Evolutionary conservation across 2,113 vertebrate genomes (phyloP).

Genomic region (Atrichornis clamosus): DNA sequence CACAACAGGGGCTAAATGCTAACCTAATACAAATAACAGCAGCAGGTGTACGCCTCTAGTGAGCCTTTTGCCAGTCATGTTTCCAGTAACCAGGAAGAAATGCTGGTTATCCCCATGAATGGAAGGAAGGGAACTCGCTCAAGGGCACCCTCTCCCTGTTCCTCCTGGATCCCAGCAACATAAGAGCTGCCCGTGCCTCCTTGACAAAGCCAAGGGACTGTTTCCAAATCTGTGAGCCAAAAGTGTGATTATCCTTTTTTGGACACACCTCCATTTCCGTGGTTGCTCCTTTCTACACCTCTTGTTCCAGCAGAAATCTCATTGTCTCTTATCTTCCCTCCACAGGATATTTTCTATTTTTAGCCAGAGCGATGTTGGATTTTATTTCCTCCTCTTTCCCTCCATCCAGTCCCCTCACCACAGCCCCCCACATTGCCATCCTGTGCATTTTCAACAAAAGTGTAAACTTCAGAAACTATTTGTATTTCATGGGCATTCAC

Average conservation of each 20-base stretch:
- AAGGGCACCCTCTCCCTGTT: background rate
- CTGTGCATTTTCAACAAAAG: conserved; percentile 4
- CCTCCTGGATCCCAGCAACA: background rate
- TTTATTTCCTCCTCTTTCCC: conserved; percentile 9
- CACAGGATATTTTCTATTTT: background rate
- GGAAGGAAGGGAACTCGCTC: background rate
- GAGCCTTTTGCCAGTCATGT: background rate
- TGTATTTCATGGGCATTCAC: conserved; percentile 44
- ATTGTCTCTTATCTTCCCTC: conserved; percentile 27
- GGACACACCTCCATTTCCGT: conserved; percentile 1
- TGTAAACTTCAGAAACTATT: conserved; percentile 57
- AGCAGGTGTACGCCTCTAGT: background rate
- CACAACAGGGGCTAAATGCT: background rate
- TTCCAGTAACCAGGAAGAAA: conserved; percentile 2
- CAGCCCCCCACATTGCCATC: background rate
- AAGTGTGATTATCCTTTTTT: background rate
- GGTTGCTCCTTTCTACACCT: background rate
- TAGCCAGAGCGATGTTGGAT: background rate
- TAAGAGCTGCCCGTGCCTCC: background rate
- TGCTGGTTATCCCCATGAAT: background rate
- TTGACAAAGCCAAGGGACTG: background rate
- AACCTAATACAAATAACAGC: background rate
- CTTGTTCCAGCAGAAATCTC: background rate
- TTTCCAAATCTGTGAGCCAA: conserved; percentile 26
- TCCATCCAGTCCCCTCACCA: background rate